Percentiles rank a stretch among this genome's conserved stretches.
Conservation (phyloP, 2,797 vertebrate genomes). For the Peromyscus nudipes region DNA sequence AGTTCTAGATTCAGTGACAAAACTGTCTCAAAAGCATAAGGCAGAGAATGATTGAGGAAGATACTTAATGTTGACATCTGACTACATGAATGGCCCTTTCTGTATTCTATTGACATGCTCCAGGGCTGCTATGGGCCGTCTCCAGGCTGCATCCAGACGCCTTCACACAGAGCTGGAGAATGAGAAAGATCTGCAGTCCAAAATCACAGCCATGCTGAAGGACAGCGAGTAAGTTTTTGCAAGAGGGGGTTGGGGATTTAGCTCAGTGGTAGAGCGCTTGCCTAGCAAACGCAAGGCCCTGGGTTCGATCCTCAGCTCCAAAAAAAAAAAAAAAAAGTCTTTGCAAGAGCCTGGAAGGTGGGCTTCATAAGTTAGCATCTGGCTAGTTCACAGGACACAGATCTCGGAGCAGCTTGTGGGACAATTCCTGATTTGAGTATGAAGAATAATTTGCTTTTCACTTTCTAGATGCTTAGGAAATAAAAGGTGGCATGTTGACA, state of each 20-base stretch:
- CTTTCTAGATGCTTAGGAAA: neutral
- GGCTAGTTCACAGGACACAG: neutral
- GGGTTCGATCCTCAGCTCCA: too few relatives aligned
- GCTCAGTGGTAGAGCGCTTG: too few relatives aligned
- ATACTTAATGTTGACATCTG: neutral
- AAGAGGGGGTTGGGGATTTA: too few relatives aligned
- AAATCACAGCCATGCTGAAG: conserved; percentile 84
- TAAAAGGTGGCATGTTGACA: neutral
- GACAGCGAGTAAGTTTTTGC: conserved; percentile 85
- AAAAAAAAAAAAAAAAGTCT: too few relatives aligned
- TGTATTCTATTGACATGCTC: neutral
- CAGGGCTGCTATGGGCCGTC: conserved; percentile 90
- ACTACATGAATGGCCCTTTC: neutral
- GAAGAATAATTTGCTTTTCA: neutral
- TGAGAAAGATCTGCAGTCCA: conserved; percentile 89
- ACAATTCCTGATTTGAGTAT: neutral
- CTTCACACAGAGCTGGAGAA: conserved; percentile 89
- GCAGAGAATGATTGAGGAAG: neutral
- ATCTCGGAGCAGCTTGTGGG: neutral
- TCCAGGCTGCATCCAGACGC: conserved; percentile 86
- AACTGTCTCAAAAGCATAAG: neutral
- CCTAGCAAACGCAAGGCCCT: too few relatives aligned
- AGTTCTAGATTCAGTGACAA: neutral
- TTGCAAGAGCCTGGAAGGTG: neutral
- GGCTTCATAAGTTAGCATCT: neutral